Evolutionary conservation across 2,888 invertebrate genomes (phyloP).

Genomic region (Plemyria rubiginata): DNA sequence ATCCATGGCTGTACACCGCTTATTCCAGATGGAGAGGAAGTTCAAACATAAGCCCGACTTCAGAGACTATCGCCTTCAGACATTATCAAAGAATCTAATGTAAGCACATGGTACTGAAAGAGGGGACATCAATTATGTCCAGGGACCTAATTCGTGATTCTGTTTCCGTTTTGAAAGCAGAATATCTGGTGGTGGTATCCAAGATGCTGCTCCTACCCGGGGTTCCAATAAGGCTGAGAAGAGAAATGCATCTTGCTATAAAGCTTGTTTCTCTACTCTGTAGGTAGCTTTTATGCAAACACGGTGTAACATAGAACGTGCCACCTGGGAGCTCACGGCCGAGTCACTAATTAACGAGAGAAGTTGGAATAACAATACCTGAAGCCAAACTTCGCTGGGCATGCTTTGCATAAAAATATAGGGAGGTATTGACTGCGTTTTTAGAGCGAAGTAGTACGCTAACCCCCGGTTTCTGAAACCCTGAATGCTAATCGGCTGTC

Average conservation of each 20-base stretch:
- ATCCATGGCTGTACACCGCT: no score
- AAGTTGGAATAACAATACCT: constrained; percentile 64
- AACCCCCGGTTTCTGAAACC: no score
- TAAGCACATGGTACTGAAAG: no score
- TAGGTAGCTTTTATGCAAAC: constrained; percentile 66
- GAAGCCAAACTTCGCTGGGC: constrained; percentile 60
- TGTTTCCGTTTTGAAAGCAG: no score
- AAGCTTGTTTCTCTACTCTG: constrained; percentile 31
- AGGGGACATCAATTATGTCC: no score
- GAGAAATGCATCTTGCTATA: constrained; percentile 3
- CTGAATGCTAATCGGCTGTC: no score
- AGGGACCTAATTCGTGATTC: no score
- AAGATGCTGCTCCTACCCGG: background rate
- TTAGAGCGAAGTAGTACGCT: background rate
- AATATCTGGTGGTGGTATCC: background rate
- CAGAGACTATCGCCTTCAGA: no score
- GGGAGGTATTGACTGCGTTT: background rate
- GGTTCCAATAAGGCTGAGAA: background rate
- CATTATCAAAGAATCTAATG: no score
- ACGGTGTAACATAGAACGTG: constrained; percentile 55
- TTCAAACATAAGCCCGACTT: no score
- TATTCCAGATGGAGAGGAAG: no score
- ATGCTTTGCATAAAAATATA: constrained; percentile 32
- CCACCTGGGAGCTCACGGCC: constrained; percentile 66
- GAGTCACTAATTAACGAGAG: constrained; percentile 69